Evolutionary conservation across 1,140 invertebrate genomes (phyloP).

Genomic region (Aphelinus atriplicis): DNA sequence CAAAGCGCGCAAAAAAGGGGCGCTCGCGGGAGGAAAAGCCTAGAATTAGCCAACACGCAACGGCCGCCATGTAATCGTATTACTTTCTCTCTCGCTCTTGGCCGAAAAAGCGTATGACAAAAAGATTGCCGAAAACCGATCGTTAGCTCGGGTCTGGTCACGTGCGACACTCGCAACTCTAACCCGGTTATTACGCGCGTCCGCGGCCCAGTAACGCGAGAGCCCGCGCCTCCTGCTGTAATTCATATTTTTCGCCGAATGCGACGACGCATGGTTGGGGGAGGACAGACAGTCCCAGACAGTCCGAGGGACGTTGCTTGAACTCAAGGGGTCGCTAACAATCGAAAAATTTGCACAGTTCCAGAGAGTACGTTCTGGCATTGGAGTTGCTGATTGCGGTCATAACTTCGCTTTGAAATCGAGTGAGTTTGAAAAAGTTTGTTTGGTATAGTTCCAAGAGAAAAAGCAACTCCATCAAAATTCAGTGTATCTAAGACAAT

Average conservation of each 20-base stretch:
- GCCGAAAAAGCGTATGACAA: constrained; percentile 39
- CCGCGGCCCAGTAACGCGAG: constrained; percentile 16
- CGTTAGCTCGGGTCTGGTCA: constrained; percentile 58
- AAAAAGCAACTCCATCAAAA: no score
- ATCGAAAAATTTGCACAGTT: no score
- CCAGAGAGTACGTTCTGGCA: no score
- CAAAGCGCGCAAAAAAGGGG: constrained; percentile 34
- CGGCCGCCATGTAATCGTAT: constrained; percentile 44
- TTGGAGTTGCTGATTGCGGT: no score
- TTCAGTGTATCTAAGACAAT: no score
- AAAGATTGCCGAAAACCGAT: constrained; percentile 47
- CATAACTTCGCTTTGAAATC: no score
- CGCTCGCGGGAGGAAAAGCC: constrained; percentile 22
- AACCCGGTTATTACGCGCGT: constrained; percentile 53
- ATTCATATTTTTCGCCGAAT: constrained; percentile 52
- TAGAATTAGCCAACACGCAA: constrained; percentile 33
- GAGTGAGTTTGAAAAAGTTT: no score
- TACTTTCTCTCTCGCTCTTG: not conserved
- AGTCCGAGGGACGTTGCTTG: no score
- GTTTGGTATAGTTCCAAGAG: no score
- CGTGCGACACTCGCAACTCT: constrained; percentile 50
- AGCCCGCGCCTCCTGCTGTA: constrained; percentile 43
- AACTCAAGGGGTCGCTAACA: no score
- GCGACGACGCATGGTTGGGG: not conserved
- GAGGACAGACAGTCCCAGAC: no score